phyloP scores from a whole-genome alignment of 2,113 vertebrate species.

The Isichthys henryi region DNA sequence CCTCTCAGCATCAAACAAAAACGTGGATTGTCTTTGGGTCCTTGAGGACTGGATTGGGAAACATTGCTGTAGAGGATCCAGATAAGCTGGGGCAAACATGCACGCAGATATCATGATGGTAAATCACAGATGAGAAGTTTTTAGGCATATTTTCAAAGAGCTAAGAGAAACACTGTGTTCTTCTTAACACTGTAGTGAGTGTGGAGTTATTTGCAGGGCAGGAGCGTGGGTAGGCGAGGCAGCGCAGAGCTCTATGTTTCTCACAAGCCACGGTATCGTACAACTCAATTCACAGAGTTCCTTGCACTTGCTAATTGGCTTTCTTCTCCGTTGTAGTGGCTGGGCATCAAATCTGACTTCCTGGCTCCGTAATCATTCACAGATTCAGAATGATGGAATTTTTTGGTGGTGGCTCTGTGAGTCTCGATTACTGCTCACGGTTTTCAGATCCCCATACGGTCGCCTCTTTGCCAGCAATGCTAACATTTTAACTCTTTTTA shows the following conservation, averaged over 20 bases:
- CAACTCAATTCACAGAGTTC: not conserved
- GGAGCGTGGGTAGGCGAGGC: not conserved
- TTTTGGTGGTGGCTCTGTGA: not conserved
- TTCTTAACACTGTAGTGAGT: not conserved
- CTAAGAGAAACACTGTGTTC: not conserved
- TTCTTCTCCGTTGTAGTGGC: not conserved
- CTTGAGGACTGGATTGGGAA: not conserved
- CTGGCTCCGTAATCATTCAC: not conserved
- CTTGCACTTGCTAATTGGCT: not conserved
- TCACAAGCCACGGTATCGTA: not conserved
- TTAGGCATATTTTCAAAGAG: not conserved
- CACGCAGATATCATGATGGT: constrained; percentile 24
- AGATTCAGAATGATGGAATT: not conserved
- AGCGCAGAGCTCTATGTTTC: not conserved
- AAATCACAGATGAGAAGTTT: not conserved
- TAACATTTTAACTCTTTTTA: not conserved
- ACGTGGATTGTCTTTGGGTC: not conserved
- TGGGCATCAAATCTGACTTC: not conserved
- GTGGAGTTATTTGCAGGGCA: not conserved
- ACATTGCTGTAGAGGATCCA: constrained; percentile 23
- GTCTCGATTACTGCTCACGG: not conserved
- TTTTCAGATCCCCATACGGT: constrained; percentile 6
- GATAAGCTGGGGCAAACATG: not conserved
- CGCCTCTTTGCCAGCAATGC: not conserved
- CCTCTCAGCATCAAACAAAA: not conserved